Evolutionary conservation across 2,888 invertebrate species (phyloP), one percentile per base, ranked within the genome.

Genomic region (Zaprionus lineosus): DNA sequence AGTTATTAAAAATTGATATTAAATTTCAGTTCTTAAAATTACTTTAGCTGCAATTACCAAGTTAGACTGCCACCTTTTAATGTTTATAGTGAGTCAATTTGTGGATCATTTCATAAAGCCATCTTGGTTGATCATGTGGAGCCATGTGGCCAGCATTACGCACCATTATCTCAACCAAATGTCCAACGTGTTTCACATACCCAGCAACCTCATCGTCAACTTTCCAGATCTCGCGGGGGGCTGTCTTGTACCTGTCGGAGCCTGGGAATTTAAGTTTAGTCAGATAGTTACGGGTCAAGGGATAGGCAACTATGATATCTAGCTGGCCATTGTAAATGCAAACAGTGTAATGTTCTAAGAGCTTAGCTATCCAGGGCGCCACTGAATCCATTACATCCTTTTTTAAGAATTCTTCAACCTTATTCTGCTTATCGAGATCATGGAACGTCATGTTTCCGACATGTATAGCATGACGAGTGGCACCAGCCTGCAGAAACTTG

Each of bases 221-320:
- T 47, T 90, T 90, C 96, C 96, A 97, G 41, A 93, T 90, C 59
- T 92, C 91, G 29, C 95, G 91, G 34, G 91, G 90, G 0, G 95
- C 94, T 1, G 90, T 91, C 78, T 92, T 93, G 88, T 95, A 97
- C 1, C 92, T 91, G 2, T 91, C 91, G 0, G 93, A 91, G 0
- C 92, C 93, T 14, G 91, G 91, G 91, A 96, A 97, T 34, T 94
- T 91, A 1, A 97, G 91, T 44, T 93, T 92, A 66, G 92, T 91
- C 19, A 98, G 90, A 88, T 95, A 97, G 86, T 94, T 95, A 12
- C 94, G 92, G 0, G 97, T 97, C 41, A 96, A 87, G 0, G 97
- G 96, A 89, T 96, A 96, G 0, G 97, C 96, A 0, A 97, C 95
- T 65, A 97, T 96, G 8, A 98, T 94, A 88, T 98, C 98, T 66